Evolutionary conservation across 2,888 invertebrate genomes (phyloP), one percentile per base, ranked within the genome.

Genomic region (Tenthredo scrophulariae): DNA sequence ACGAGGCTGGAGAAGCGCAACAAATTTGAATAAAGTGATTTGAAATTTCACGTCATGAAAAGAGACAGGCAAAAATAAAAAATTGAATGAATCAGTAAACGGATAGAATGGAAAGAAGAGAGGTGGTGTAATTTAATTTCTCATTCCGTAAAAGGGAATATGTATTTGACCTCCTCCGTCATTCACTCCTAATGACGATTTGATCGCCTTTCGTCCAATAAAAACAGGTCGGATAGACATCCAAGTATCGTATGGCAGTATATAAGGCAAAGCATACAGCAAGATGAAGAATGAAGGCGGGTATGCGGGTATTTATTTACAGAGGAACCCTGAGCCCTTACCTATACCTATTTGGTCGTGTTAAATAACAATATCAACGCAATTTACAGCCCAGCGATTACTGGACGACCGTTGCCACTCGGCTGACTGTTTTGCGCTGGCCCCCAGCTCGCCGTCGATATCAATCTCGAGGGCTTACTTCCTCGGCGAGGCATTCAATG

Each of bases 391-490:
- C 88, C 88, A 89, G 87, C 86, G 88, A 89, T 87, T 88, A 85
- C 84, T 85, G 86, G 86, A 88, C 87, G 89, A 89, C 89, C 88
- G 89, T 90, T 89, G 89, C 85, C 86, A 85, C 86, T 85, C 87
- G 86, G 77, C 79, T 67, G 72, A 84, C 85, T 85, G 40, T 80
- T 75, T 84, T 87, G 62, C 85, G 86, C 87, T 77, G 82, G 77
- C 85, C 86, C 88, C 46, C 87, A 87, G 85, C 86, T 88, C 87
- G 87, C 88, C 88, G 88, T 87, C 89, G 89, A 90, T 90, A 90
- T 89, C 89, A 90, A 91, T 91, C 91, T 91, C 88, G 88, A 90
- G 91, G 87, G 89, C 87, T 88, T 86, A 89, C 89, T 89, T 91
- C 90, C 90, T 90, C 87, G 87, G 87, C 88, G 87, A 87, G 86